A percentile compares a stretch with the other conserved stretches of the same genome.
Evolutionary conservation across 2,797 vertebrate genomes (phyloP).

Genomic region (Periophthalmus magnuspinnatus): DNA sequence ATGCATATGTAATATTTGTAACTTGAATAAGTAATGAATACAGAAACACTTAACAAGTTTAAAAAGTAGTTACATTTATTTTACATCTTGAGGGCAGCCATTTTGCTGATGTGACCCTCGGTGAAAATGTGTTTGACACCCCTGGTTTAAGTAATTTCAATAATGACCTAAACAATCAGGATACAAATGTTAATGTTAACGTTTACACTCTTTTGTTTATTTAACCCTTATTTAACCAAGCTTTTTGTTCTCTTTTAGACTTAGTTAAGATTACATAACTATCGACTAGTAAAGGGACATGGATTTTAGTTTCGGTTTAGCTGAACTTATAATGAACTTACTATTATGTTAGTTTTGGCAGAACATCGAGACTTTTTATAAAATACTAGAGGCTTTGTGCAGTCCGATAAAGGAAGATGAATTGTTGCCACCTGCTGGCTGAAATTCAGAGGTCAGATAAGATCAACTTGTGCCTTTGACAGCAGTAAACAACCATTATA

Average conservation of each 20-base stretch:
- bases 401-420: slow-evolving; percentile 18
- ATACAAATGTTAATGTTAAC: no score
- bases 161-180: no score
- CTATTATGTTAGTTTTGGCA: neutral
- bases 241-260: neutral
- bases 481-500: no score
- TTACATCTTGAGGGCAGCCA: no score
- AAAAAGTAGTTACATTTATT: no score
- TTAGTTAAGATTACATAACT: neutral
- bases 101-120: no score
- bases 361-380: neutral
- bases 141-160: no score
- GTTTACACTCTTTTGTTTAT: no score
- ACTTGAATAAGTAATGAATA: no score
- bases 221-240: neutral
- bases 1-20: no score
- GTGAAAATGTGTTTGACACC: no score
- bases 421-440: slow-evolving; percentile 57
- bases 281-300: neutral
- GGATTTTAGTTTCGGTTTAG: neutral
- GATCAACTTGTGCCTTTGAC: slow-evolving; percentile 10
- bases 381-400: slow-evolving; percentile 15
- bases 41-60: no score
- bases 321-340: neutral
- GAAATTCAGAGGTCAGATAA: slow-evolving; percentile 17